phyloP scores from a whole-genome alignment of 2,113 vertebrate species.

The Oreamnos americanus region DNA sequence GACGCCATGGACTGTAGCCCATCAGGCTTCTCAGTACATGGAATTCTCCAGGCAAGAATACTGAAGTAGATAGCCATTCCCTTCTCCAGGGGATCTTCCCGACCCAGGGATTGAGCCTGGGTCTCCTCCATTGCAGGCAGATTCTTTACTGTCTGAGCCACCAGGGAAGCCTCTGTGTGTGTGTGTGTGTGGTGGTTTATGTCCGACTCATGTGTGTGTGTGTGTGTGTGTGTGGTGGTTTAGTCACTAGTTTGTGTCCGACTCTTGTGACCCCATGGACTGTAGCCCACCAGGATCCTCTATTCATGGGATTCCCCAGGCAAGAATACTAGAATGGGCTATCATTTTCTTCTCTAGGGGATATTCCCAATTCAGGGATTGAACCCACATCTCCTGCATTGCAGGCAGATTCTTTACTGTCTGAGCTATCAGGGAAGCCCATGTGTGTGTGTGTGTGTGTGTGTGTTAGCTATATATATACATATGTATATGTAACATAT shows the following conservation, averaged over 20 bases:
- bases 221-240: neutral
- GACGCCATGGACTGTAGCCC: neutral
- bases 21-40: neutral
- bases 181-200: neutral
- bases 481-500: neutral
- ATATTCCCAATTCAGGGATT: neutral
- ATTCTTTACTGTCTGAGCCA: neutral
- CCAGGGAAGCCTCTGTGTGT: neutral
- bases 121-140: neutral
- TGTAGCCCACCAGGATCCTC: neutral
- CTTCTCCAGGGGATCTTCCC: neutral
- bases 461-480: neutral
- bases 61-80: neutral
- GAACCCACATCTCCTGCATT: neutral
- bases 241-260: too few species aligned
- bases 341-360: neutral
- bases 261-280: neutral
- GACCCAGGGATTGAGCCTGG: neutral
- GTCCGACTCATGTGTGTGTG: neutral
- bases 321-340: neutral
- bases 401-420: neutral
- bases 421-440: neutral
- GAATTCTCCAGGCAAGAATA: neutral
- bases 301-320: neutral
- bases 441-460: neutral